These are phyloP conservation scores for Heteropelma amictum DNA, from an alignment of 2,888 invertebrate genomes.

Conservation along the genomic window DNA sequence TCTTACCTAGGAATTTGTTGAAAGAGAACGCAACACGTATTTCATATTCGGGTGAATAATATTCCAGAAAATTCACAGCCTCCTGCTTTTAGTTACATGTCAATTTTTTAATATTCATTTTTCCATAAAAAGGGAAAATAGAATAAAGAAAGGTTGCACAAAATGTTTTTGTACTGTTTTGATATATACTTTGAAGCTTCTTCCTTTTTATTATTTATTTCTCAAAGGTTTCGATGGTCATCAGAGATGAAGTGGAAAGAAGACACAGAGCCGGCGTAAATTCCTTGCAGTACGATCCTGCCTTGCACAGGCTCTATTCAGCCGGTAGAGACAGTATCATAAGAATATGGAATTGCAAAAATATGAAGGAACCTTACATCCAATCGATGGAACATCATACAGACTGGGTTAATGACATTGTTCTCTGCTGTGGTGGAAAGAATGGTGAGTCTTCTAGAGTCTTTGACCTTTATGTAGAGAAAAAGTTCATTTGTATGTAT, in stretches of 20 bases:
- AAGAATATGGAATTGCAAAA: conserved; percentile 88
- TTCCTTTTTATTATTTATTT: conserved; percentile 35
- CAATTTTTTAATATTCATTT: no score
- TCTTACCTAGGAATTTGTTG: no score
- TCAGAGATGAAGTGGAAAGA: conserved; percentile 96
- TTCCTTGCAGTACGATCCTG: conserved; percentile 94
- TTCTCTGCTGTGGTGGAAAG: conserved; percentile 97
- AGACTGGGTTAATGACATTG: conserved; percentile 99
- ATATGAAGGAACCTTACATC: conserved; percentile 87
- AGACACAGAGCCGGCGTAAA: conserved; percentile 97
- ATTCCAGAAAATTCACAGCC: no score
- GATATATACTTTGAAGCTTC: no score
- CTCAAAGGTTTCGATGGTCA: conserved; percentile 95
- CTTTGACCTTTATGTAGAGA: not conserved
- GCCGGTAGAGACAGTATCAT: conserved; percentile 99
- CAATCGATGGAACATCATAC: conserved; percentile 99
- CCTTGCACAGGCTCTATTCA: conserved; percentile 92
- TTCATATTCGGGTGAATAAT: no score
- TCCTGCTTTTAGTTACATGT: no score
- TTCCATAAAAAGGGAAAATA: no score
- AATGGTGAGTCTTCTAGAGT: conserved; percentile 84
- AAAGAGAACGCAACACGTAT: no score
- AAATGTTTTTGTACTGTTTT: no score
- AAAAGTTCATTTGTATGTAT: no score
- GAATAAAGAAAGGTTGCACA: not conserved